Percentiles rank a stretch among this genome's conserved stretches.
Conservation (phyloP, 2,888 invertebrate species). For the Antheraea assamensis region DNA sequence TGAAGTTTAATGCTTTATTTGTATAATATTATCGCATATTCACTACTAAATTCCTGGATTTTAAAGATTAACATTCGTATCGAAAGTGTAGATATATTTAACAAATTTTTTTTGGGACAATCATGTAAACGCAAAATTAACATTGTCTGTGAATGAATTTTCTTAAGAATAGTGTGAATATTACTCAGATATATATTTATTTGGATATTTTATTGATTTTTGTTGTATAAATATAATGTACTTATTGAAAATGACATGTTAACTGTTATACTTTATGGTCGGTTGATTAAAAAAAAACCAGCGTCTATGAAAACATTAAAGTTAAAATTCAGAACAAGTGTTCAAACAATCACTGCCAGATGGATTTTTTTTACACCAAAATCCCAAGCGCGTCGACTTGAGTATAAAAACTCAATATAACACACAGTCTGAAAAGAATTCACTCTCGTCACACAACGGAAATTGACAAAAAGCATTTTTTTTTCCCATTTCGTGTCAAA, state of each 20-base stretch:
- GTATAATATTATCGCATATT: background rate
- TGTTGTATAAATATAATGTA: too few species aligned
- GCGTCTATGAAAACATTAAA: background rate
- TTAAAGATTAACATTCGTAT: background rate
- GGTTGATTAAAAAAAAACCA: background rate
- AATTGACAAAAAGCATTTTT: constrained; percentile 30
- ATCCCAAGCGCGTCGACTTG: background rate
- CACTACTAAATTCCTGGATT: background rate
- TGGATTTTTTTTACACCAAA: background rate
- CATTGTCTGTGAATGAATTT: too few species aligned
- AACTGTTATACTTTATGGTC: background rate
- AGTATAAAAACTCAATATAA: constrained; percentile 8
- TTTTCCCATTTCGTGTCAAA: constrained; percentile 33
- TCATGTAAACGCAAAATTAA: too few species aligned
- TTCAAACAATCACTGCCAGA: constrained; percentile 8
- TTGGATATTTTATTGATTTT: too few species aligned
- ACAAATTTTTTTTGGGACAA: too few species aligned
- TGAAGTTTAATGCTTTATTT: background rate
- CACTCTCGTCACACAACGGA: constrained; percentile 27
- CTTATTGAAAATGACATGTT: too few species aligned
- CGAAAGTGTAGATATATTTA: background rate
- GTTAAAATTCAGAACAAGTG: constrained; percentile 9
- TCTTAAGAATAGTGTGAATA: too few species aligned
- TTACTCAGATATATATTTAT: too few species aligned
- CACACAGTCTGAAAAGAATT: constrained; percentile 14